Evolutionary conservation across 2,888 invertebrate genomes (phyloP).

Genomic region (Acanthacorydalis orientalis): DNA sequence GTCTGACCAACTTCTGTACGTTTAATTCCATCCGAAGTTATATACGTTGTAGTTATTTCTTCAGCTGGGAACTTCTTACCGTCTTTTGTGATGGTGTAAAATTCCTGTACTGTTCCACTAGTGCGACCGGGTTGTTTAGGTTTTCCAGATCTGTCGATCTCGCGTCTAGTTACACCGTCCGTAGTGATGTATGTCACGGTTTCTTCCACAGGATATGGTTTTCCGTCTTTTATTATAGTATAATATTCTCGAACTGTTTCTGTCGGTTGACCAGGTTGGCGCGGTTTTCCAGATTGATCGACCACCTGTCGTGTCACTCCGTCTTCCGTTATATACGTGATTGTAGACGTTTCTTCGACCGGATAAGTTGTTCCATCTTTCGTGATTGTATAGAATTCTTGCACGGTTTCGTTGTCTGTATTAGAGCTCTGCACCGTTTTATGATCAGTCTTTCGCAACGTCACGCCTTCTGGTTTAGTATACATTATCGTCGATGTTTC

Average conservation of each 20-base stretch:
- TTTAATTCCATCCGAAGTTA: not conserved
- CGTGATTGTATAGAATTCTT: conserved; percentile 25
- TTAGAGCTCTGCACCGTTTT: too few species aligned
- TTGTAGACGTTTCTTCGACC: conserved; percentile 16
- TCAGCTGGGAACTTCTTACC: not conserved
- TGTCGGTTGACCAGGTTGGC: not conserved
- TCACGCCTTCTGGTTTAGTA: conserved; percentile 5
- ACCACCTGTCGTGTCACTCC: conserved; percentile 18
- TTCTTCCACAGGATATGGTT: not conserved
- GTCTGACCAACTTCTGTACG: too few species aligned
- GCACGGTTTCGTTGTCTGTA: conserved; percentile 18
- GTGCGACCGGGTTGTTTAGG: not conserved
- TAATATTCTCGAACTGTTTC: not conserved
- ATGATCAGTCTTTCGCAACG: too few species aligned
- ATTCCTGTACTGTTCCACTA: not conserved
- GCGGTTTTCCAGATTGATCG: not conserved
- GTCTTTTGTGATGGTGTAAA: not conserved
- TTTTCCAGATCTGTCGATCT: not conserved
- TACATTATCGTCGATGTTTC: conserved; percentile 16
- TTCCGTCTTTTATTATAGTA: not conserved
- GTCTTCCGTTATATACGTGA: conserved; percentile 12
- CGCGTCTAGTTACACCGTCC: not conserved
- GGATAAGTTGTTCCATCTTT: conserved; percentile 12
- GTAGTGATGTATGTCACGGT: not conserved
- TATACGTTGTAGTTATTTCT: not conserved